A percentile compares a stretch with the other conserved stretches of the same genome.
phyloP scores from a whole-genome alignment of 2,888 invertebrate species.

The Branchellion lobata region DNA sequence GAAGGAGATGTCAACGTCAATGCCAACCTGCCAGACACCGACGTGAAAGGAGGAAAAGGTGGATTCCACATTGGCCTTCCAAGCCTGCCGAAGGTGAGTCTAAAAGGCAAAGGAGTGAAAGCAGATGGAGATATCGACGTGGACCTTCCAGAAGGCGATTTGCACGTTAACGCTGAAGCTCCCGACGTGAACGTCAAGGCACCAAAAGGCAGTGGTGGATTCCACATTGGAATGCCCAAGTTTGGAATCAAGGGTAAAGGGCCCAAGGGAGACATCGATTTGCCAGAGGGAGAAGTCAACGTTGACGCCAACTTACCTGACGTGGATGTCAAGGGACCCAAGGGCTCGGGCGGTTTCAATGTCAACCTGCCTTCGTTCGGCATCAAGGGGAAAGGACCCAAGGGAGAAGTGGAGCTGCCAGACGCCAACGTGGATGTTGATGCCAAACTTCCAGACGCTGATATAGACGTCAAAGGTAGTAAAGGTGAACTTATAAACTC shows the following conservation, averaged over 20 bases:
- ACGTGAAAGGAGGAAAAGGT: constrained; percentile 16
- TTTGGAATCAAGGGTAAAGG: constrained; percentile 43
- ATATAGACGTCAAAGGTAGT: background rate
- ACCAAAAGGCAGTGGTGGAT: constrained; percentile 40
- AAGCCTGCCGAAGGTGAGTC: constrained; percentile 10
- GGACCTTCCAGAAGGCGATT: constrained; percentile 29
- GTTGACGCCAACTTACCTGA: constrained; percentile 35
- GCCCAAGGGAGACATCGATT: constrained; percentile 35
- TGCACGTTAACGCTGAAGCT: constrained; percentile 19
- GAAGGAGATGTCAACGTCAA: constrained; percentile 21
- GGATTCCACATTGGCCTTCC: constrained; percentile 30
- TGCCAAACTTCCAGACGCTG: constrained; percentile 3
- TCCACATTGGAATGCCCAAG: constrained; percentile 40
- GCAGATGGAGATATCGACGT: constrained; percentile 38
- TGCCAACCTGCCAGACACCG: constrained; percentile 42
- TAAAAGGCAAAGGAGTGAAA: constrained; percentile 35
- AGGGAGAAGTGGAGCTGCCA: constrained; percentile 21
- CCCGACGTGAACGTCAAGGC: constrained; percentile 35
- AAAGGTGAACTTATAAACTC: constrained; percentile 16
- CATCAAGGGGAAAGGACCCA: constrained; percentile 31
- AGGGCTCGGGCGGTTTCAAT: constrained; percentile 35
- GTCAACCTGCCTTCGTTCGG: constrained; percentile 33
- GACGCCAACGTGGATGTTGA: constrained; percentile 15
- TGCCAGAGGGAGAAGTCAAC: constrained; percentile 22
- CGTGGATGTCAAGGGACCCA: constrained; percentile 35